Percentiles rank a stretch among this genome's conserved stretches.
phyloP scores from a whole-genome alignment of 2,797 vertebrate species.

The Enteromius viviparus region DNA sequence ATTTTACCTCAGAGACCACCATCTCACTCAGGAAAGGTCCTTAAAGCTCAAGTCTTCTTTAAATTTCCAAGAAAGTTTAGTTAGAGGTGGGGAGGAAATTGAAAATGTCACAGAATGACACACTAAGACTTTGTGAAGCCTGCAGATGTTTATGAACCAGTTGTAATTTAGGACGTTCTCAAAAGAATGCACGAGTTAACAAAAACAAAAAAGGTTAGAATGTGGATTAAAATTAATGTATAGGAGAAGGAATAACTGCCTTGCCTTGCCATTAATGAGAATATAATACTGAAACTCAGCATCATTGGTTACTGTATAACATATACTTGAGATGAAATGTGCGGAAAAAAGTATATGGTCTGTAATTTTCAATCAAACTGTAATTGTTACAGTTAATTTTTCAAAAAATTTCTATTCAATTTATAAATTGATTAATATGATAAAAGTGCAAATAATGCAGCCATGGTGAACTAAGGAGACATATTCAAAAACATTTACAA shows the following conservation, averaged over 20 bases:
- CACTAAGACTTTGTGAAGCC: background rate
- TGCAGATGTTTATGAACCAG: background rate
- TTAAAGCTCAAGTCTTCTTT: slow-evolving; percentile 73
- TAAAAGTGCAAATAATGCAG: background rate
- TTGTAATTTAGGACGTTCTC: background rate
- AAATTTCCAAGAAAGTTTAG: slow-evolving; percentile 63
- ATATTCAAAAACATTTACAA: background rate
- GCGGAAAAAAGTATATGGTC: background rate
- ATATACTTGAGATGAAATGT: background rate
- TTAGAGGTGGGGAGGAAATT: slow-evolving; percentile 64
- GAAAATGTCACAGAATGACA: slow-evolving; percentile 62
- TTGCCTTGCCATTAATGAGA: background rate
- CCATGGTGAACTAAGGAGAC: background rate
- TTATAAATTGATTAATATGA: too few relatives aligned
- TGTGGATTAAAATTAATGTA: background rate
- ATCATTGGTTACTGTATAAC: background rate
- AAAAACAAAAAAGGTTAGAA: background rate
- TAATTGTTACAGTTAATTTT: too few relatives aligned
- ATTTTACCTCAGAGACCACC: slow-evolving; percentile 38
- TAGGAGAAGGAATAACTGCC: background rate
- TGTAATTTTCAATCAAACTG: background rate
- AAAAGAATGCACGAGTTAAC: background rate
- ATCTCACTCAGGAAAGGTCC: slow-evolving; percentile 72
- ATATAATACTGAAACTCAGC: background rate
- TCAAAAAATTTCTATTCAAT: background rate